Percentiles rank a stretch among this genome's conserved stretches.
phyloP scores from a whole-genome alignment of 2,113 vertebrate species.

The Antennarius striatus region DNA sequence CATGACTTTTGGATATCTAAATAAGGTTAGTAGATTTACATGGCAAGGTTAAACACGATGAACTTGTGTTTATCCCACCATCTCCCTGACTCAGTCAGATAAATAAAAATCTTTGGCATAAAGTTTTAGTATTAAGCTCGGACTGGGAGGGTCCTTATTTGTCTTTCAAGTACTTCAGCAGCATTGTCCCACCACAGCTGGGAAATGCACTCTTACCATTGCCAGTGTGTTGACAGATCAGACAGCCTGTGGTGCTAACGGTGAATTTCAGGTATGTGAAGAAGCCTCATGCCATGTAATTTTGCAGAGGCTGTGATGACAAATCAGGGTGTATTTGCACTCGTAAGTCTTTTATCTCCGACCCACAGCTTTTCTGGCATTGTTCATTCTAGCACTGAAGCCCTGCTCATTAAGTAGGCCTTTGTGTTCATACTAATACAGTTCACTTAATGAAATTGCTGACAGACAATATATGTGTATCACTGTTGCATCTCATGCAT shows the following conservation, averaged over 20 bases:
- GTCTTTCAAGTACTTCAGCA: conserved; percentile 10
- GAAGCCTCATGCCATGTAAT: conserved; percentile 27
- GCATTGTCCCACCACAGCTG: conserved; percentile 9
- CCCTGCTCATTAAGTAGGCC: conserved; percentile 19
- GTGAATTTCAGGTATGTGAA: conserved; percentile 34
- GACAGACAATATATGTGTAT: conserved; percentile 47
- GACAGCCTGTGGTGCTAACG: conserved; percentile 17
- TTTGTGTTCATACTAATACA: conserved; percentile 42
- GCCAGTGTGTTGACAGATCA: conserved; percentile 35
- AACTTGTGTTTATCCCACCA: conserved; percentile 50
- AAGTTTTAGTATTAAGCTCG: neutral
- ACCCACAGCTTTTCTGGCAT: conserved; percentile 25
- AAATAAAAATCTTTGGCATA: conserved; percentile 36
- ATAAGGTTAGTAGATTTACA: conserved; percentile 46
- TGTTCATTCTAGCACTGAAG: conserved; percentile 20
- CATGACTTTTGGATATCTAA: conserved; percentile 23
- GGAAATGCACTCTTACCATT: conserved; percentile 4
- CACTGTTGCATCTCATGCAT: conserved; percentile 24
- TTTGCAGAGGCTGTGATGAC: conserved; percentile 41
- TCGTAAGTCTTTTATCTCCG: conserved; percentile 28
- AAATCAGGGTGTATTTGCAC: conserved; percentile 28
- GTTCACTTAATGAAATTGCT: conserved; percentile 46
- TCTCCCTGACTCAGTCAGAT: conserved; percentile 2
- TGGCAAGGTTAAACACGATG: conserved; percentile 31
- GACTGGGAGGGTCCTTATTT: neutral